Evolutionary conservation across 2,888 invertebrate species (phyloP).

Genomic region (Melipona bicolor): DNA sequence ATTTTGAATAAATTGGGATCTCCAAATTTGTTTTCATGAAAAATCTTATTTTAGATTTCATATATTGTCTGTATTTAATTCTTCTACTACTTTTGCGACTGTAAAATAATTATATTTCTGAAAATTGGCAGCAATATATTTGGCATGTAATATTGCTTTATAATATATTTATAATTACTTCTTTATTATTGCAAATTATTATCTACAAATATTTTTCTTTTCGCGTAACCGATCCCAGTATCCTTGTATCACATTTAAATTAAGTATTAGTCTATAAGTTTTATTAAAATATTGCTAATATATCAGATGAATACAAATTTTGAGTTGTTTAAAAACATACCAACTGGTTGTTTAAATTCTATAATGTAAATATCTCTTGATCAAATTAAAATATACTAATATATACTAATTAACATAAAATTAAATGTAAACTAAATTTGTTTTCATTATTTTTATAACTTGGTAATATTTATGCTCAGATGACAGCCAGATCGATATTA

Average conservation of each 20-base stretch:
- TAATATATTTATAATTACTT: conserved; percentile 57
- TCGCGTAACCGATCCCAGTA: conserved; percentile 54
- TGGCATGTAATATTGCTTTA: conserved; percentile 40
- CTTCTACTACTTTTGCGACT: neutral
- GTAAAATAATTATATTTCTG: conserved; percentile 18
- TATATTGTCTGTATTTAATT: conserved; percentile 13
- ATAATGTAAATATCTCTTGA: conserved; percentile 14
- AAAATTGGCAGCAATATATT: conserved; percentile 43
- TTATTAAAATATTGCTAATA: conserved; percentile 9
- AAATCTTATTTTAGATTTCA: conserved; percentile 4
- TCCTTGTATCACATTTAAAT: conserved; percentile 27
- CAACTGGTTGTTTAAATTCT: conserved; percentile 49
- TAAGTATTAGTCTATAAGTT: conserved; percentile 16
- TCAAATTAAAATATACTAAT: conserved; percentile 6
- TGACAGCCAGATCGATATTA: neutral
- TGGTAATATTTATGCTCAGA: neutral
- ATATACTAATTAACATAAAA: neutral
- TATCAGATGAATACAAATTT: conserved; percentile 14
- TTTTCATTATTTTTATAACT: neutral
- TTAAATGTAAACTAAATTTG: neutral
- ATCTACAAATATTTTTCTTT: conserved; percentile 57
- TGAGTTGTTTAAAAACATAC: conserved; percentile 32
- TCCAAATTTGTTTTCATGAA: neutral
- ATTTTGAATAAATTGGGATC: neutral
- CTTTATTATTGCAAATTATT: conserved; percentile 68